Evolutionary conservation across 2,113 vertebrate species (phyloP), one percentile per base, ranked within the genome.

Genomic region (Amphiprion percula): DNA sequence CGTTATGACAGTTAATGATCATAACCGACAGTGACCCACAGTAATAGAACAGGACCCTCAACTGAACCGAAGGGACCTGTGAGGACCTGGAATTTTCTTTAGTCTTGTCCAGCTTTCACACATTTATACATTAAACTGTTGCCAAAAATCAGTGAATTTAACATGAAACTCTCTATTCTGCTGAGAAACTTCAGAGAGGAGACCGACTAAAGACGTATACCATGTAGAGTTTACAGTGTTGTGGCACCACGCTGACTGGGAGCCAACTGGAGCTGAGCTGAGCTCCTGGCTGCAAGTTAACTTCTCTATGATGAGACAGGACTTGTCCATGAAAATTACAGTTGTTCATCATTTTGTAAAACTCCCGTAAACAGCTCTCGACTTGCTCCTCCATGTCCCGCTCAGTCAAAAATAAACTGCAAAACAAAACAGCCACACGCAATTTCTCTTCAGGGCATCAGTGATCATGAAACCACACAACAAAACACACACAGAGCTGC

Each of bases 371-470:
- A 61, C 69, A 79, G 47, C 30, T 61, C 79, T 39, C 1, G 1
- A 74, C 39, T 66, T 68, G 30, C 28, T 52, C 41, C 15, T 59
- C 28, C 17, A 10, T 30, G 39, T 61, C 24, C 33, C 15, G 8
- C 53, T 50, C 54, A 62, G 55, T 46, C 47, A 39, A 66, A 41
- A 79, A 68, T 24, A 15, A 63, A 62, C 15, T 56, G 50, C 54
- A 71, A 72, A 80, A 41, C 53, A 80, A 26, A 74, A 81, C 8
- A 0, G 24, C 47, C 70, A 37, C 58, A 46, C 59, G 44, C 61
- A 62, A 60, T 47, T 54, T 69, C 33, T 65, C n/a, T 55, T 71
- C 37, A 9, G 79, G 66, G 49, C 58, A 12, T 11, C 11, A 23
- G 19, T 21, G 59, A 21, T 39, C 17, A 21, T 61, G 59, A 61